Evolutionary conservation across 2,797 vertebrate genomes (phyloP), one percentile per base, ranked within the genome.

Genomic region (Malurus splendens): DNA sequence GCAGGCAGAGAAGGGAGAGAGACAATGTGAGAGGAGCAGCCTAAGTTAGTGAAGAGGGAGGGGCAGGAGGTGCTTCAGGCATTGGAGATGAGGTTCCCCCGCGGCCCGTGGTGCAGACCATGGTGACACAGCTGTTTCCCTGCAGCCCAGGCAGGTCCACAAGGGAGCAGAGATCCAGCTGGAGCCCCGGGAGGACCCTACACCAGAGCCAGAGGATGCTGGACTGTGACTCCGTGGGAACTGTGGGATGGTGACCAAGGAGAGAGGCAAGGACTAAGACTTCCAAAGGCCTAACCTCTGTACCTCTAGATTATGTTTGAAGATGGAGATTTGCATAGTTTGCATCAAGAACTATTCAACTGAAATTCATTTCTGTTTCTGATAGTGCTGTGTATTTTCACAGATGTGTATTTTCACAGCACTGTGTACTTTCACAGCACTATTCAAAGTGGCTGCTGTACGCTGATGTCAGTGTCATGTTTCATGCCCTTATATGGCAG

Each of bases 141-240:
- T 77, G 57, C n/a, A 57, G 60, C 23, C 12, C 41, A 5, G 1
- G 6, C 22, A 13, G 4, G 7, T 12, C 9, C 5, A 12, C 0
- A 3, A 24, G 14, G 22, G 10, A 45, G 24, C 12, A 33, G 39
- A 33, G 12, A 16, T 25, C 11, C 36, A 48, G 2, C 6, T 45
- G 9, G 9, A 86, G 18, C 25, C 41, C 1, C 0, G 2, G 24
- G 20, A 80, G 15, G 15, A 60, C 1, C 9, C n/a, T 39, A 39
- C 0, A 1, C 6, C 5, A 15, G 14, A 42, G 24, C 17, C 17
- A 18, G 19, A 30, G 36, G 8, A 27, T 27, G 15, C 7, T 3
- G 2, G 1, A 10, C 32, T 45, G 17, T 14, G 23, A 14, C 4
- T 3, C 12, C 0, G 0, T 38, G 27, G 28, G 8, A 11, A 36